These are phyloP conservation scores for Oscheius sp. DNA, from an alignment of 2,888 invertebrate species.

Conservation along the genomic window DNA sequence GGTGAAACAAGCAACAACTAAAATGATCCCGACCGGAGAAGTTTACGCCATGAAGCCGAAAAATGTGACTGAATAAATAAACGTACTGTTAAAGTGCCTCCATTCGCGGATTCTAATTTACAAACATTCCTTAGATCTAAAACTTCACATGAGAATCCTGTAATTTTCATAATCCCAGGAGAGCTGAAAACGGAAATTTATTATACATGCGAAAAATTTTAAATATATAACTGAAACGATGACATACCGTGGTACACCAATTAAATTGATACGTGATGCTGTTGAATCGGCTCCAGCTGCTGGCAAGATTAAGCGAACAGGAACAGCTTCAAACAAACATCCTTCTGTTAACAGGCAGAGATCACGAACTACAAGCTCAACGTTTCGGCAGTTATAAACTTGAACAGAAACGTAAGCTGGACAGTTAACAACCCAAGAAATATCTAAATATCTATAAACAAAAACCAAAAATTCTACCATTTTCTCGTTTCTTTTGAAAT, in stretches of 20 bases:
- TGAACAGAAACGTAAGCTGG: slow-evolving; percentile 46
- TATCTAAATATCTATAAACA: slow-evolving; percentile 27
- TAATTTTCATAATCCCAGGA: slow-evolving; percentile 59
- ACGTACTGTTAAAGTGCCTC: slow-evolving; percentile 11
- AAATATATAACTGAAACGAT: not conserved
- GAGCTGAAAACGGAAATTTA: slow-evolving; percentile 40
- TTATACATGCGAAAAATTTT: not conserved
- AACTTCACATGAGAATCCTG: slow-evolving; percentile 65
- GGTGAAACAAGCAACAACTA: not conserved
- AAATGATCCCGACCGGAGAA: not conserved
- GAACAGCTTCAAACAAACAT: slow-evolving; percentile 62
- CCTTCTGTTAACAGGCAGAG: slow-evolving; percentile 61
- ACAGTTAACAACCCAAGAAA: slow-evolving; percentile 64
- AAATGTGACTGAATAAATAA: not conserved
- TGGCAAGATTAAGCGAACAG: slow-evolving; percentile 61
- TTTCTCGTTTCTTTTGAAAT: slow-evolving; percentile 54
- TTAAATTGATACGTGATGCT: slow-evolving; percentile 52
- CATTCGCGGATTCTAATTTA: slow-evolving; percentile 33
- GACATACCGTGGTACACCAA: slow-evolving; percentile 60
- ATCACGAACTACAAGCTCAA: slow-evolving; percentile 52
- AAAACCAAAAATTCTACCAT: slow-evolving; percentile 19
- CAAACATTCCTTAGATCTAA: slow-evolving; percentile 65
- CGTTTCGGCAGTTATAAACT: slow-evolving; percentile 44
- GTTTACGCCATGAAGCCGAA: not conserved
- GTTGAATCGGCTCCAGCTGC: slow-evolving; percentile 40